Base-by-base conservation (phyloP, 2,797 vertebrate genomes). In the Syngnathus rostellatus region DNA sequence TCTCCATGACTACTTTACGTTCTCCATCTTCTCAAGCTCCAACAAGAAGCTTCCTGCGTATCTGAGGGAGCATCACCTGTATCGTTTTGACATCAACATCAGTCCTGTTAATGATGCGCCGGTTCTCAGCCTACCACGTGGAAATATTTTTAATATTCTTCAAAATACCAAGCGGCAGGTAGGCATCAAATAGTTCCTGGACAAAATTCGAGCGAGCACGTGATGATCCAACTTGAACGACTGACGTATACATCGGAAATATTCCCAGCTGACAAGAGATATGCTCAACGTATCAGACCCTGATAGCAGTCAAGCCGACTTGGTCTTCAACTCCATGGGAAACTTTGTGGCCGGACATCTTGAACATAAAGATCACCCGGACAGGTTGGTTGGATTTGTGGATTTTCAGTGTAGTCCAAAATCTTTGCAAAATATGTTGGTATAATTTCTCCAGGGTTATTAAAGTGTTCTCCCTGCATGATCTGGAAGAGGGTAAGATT, bases 21-120 rank as follows among this genome's bases (percentile, higher is more conserved):
- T 96, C 84, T 92, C 89, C 0, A 59, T 95, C 66, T 92, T 87
- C 81, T 85, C 78, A 50, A 92, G 50, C 65, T 90, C 81, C 62
- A 90, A 91, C 76, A 92, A 88, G 64, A 78, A 81, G 60, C 65
- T 92, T 61, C 90, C 88, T 43, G 46, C 63, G 0, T 87, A 86
- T 85, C 79, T 93, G 14, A 90, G 81, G 78, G 85, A 55, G 4
- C 89, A 81, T 50, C 80, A 82, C 45, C 81, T 90, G n/a, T 81
- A 93, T 65, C 69, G 88, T 10, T 92, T 96, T 68, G 87, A 88
- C 63, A 90, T 98, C 79, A 89, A 63, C 48, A 79, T 97, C 68
- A 90, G 71, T 43, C 91, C 93, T 16, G 88, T 91, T 59, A 97
- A 95, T 40, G 94, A 97, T 68, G 87, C 91, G 0, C 95, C 93